Conservation (phyloP, 1,140 invertebrate species). For the Anthonomus grandis region DNA sequence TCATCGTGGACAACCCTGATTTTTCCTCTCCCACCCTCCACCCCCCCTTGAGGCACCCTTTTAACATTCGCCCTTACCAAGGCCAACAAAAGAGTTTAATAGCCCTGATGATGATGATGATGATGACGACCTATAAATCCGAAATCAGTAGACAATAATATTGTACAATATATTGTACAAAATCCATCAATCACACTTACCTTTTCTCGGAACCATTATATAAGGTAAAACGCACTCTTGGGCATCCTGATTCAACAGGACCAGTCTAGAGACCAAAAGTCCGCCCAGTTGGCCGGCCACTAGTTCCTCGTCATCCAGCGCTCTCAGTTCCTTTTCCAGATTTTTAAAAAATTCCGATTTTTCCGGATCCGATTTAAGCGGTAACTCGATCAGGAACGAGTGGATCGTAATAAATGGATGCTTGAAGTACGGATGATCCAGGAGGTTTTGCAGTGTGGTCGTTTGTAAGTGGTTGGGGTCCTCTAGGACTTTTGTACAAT, state of each 20-base stretch:
- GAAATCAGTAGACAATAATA: no score
- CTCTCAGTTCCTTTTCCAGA: constrained; percentile 61
- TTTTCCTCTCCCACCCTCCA: no score
- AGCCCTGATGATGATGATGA: no score
- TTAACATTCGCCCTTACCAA: no score
- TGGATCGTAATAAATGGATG: constrained; percentile 80
- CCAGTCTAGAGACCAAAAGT: constrained; percentile 74
- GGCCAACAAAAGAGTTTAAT: no score
- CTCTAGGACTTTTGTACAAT: constrained; percentile 63
- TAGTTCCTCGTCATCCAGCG: constrained; percentile 71
- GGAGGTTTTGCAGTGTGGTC: constrained; percentile 59
- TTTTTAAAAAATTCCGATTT: constrained; percentile 73
- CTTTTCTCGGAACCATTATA: constrained; percentile 66
- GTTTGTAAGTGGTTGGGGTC: constrained; percentile 57
- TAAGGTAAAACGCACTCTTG: constrained; percentile 70
- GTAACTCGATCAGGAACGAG: constrained; percentile 75
- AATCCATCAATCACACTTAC: constrained; percentile 42
- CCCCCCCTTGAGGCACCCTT: no score
- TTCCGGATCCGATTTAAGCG: constrained; percentile 71
- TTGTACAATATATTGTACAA: constrained; percentile 1
- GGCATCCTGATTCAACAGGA: constrained; percentile 74
- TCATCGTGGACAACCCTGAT: no score
- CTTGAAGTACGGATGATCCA: constrained; percentile 72
- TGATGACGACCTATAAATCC: no score
- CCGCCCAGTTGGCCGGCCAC: constrained; percentile 73